Conservation (phyloP, 2,113 vertebrate genomes). For the Gavia stellata region DNA sequence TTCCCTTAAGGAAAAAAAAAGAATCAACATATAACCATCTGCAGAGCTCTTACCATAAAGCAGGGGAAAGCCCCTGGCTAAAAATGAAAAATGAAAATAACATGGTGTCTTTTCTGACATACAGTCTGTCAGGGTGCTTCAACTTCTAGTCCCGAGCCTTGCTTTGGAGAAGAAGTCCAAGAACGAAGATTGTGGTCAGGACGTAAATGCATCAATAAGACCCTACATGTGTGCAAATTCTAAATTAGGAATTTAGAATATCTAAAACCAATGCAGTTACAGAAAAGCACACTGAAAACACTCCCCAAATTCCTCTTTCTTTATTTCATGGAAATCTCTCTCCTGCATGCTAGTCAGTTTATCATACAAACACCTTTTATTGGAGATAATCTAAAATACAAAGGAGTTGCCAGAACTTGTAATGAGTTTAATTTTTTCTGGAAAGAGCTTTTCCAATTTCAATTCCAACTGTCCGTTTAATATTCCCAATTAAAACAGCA, state of each 20-base stretch:
- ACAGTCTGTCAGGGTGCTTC: neutral
- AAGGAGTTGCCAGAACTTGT: neutral
- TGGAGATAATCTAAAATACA: neutral
- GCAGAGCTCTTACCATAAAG: neutral
- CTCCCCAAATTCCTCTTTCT: neutral
- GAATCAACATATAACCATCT: neutral
- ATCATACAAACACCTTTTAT: neutral
- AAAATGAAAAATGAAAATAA: neutral
- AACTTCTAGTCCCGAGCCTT: neutral
- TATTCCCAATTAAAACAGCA: neutral
- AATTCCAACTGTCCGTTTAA: neutral
- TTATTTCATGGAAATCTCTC: neutral
- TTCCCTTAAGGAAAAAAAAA: too few species aligned
- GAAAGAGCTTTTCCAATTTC: neutral
- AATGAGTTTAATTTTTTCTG: neutral
- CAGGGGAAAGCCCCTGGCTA: neutral
- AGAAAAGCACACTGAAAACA: neutral
- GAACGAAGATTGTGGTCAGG: fast-evolving
- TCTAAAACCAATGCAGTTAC: neutral
- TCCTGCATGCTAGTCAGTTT: neutral
- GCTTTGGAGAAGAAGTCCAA: neutral
- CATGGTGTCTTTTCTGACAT: neutral
- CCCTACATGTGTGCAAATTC: neutral
- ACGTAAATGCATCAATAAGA: neutral
- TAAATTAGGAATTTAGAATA: neutral